Evolutionary conservation across 2,888 invertebrate genomes (phyloP).

Genomic region (Hypselothyrea guttata): DNA sequence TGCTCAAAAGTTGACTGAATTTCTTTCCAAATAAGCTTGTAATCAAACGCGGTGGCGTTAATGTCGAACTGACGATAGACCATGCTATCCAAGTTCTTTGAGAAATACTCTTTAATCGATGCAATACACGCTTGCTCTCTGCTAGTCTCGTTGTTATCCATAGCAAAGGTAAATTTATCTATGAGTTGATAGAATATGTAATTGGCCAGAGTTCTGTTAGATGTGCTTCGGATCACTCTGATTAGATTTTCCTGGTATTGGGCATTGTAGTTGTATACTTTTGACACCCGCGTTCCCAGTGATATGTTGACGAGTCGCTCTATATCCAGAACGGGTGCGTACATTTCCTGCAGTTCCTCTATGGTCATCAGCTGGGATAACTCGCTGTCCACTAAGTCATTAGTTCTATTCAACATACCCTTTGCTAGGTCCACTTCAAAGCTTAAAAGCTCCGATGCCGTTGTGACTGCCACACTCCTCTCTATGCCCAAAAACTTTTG

Average conservation of each 20-base stretch:
- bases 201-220: conserved; percentile 70
- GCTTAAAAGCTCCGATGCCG: conserved; percentile 67
- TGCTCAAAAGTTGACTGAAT: conserved; percentile 67
- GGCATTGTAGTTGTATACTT: conserved; percentile 62
- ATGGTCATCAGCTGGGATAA: conserved; percentile 48
- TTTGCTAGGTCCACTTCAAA: conserved; percentile 75
- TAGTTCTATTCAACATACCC: conserved; percentile 56
- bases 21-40: conserved; percentile 74
- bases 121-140: conserved; percentile 55
- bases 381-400: conserved; percentile 46
- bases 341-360: conserved; percentile 54
- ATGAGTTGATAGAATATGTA: conserved; percentile 77
- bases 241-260: conserved; percentile 69
- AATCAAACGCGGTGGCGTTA: conserved; percentile 59
- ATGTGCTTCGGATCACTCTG: conserved; percentile 44
- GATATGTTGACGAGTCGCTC: conserved; percentile 61
- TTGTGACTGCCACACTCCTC: conserved; percentile 32
- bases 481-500: conserved; percentile 54
- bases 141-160: conserved; percentile 24
- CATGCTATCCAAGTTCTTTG: conserved; percentile 79
- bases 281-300: conserved; percentile 52
- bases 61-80: conserved; percentile 68
- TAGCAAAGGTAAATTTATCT: conserved; percentile 51
- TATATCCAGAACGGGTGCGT: conserved; percentile 63
- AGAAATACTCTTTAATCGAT: conserved; percentile 63